Evolutionary conservation across 2,797 vertebrate genomes (phyloP), one percentile per base, ranked within the genome.

Genomic region (Moxostoma hubbsi): DNA sequence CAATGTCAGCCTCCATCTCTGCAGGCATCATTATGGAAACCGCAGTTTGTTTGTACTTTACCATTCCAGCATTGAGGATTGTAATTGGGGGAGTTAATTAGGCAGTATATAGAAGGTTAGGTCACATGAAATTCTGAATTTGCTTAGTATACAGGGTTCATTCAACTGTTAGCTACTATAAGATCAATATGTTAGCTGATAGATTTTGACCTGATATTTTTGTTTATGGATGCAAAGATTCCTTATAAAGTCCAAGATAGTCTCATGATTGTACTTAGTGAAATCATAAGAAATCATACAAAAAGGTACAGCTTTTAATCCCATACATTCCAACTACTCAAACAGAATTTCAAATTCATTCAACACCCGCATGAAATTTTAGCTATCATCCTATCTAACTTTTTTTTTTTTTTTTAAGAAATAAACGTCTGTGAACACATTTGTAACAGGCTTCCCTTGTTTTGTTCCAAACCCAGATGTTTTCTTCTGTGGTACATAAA

Each of bases 31-130:
- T 58, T 71, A 57, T 69, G 62, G 58, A 82, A 70, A 73, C 64
- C 57, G 70, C 58, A 70, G 62, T 55, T 62, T 78, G 51, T 82
- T 78, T 57, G 51, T 45, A 51, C 73, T n/a, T 65, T 79, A 49
- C 49, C 16, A 43, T 63, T 78, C 36, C 10, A 67, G 59, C 49
- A 16, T 73, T 54, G 43, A 57, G 16, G 11, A 70, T 13, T 69
- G 10, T 36, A 63, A 75, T 75, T 57, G 65, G 45, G 58, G 45
- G 70, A 45, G 54, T 45, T 80, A 73, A 80, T 80, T 68, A 54
- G 71, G 58, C 7, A 2, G 46, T 54, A 46, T 61, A 7, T 58
- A 4, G 9, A 47, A 9, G 36, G 36, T 18, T 57, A 58, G 68
- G 68, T 65, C 69, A 73, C 69, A 66, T 4, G 24, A 16, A 9